A percentile compares a stretch with the other conserved stretches of the same genome.
Evolutionary conservation across 1,140 invertebrate species (phyloP).

Genomic region (Eriosoma lanigerum): DNA sequence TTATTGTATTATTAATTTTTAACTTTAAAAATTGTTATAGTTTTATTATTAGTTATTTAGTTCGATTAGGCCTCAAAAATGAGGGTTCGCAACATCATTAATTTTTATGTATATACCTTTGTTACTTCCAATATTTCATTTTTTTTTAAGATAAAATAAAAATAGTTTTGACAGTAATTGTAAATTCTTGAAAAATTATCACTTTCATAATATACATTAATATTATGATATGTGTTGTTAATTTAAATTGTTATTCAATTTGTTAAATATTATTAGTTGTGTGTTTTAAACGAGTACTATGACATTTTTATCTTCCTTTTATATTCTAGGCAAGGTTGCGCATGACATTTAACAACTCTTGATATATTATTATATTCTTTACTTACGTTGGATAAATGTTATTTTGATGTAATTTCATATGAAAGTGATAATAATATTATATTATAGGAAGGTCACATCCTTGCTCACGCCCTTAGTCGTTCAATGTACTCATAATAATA

Average conservation of each 20-base stretch:
- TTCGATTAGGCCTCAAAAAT: no score
- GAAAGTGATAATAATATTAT: conserved; percentile 40
- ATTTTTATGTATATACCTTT: no score
- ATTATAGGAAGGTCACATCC: conserved; percentile 46
- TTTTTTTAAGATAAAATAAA: no score
- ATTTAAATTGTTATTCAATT: neutral
- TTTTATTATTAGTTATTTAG: no score
- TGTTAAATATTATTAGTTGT: neutral
- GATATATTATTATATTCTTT: conserved; percentile 13
- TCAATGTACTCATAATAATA: conserved; percentile 26
- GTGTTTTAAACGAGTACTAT: neutral
- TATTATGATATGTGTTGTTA: no score
- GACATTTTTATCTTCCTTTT: conserved; percentile 23
- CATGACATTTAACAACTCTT: neutral
- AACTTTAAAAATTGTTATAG: no score
- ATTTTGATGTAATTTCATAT: conserved; percentile 42
- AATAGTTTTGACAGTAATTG: no score
- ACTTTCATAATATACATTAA: neutral
- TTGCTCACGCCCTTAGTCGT: conserved; percentile 45
- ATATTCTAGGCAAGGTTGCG: conserved; percentile 10
- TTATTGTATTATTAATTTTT: no score
- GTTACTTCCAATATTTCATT: no score
- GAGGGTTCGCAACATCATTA: no score
- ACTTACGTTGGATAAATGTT: conserved; percentile 17
- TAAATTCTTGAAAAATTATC: neutral